Evolutionary conservation across 2,797 vertebrate genomes (phyloP).

Genomic region (Xiphorhynchus erythropygius): DNA sequence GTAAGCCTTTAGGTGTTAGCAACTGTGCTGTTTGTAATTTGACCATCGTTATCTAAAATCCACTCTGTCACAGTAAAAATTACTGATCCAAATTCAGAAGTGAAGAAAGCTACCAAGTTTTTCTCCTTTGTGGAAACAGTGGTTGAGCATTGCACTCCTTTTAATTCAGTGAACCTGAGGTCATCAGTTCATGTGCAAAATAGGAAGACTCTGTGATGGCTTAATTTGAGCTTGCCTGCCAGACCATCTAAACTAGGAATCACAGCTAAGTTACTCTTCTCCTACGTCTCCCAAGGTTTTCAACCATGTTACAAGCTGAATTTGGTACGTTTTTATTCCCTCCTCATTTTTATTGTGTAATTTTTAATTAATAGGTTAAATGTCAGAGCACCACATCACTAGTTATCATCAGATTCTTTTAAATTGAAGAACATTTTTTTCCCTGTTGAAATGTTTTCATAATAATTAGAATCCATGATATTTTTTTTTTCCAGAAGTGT

Average conservation of each 20-base stretch:
- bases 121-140: neutral
- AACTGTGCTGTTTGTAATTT: neutral
- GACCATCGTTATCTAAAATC: neutral
- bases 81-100: neutral
- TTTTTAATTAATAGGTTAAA: neutral
- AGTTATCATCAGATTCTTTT: neutral
- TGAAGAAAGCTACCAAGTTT: neutral
- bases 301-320: neutral
- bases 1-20: neutral
- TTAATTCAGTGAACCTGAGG: neutral
- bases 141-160: neutral
- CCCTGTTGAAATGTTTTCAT: neutral
- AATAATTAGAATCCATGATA: neutral
- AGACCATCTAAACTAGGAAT: neutral
- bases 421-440: neutral
- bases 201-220: neutral
- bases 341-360: neutral
- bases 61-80: neutral
- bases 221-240: neutral
- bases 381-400: neutral
- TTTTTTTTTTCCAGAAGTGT: neutral
- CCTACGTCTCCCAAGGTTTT: neutral
- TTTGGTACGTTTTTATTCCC: fast-evolving
- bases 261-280: neutral
- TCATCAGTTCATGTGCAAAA: neutral